Conservation (phyloP, 2,797 vertebrate species). For the Crocidura indochinensis region DNA sequence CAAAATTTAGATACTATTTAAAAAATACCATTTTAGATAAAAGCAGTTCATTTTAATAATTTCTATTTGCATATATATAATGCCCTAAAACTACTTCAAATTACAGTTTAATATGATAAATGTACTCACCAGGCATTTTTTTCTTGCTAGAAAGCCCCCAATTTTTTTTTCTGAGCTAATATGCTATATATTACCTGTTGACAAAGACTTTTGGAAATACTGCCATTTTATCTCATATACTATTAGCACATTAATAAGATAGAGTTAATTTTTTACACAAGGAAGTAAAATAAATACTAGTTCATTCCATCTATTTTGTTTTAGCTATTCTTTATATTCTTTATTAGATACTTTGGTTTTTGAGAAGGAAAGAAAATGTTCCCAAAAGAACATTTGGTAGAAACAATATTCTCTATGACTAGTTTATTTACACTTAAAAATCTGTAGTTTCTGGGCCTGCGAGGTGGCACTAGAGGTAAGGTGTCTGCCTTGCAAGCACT, state of each 20-base stretch:
- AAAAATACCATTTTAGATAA: conserved; percentile 34
- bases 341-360: conserved; percentile 14
- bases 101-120: conserved; percentile 42
- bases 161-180: conserved; percentile 16
- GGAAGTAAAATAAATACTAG: background rate
- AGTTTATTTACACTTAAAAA: no score
- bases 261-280: background rate
- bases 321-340: conserved; percentile 3
- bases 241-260: conserved; percentile 18
- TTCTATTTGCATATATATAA: conserved; percentile 55
- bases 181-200: conserved; percentile 26
- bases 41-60: background rate
- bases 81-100: conserved; percentile 42
- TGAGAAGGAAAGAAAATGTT: background rate
- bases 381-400: no score
- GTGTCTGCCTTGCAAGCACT: no score
- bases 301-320: conserved; percentile 14
- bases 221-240: background rate
- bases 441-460: no score
- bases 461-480: no score
- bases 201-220: conserved; percentile 29
- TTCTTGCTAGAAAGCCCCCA: background rate
- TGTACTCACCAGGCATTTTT: conserved; percentile 8
- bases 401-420: no score
- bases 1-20: conserved; percentile 37